Evolutionary conservation across 2,113 vertebrate genomes (phyloP).

Genomic region (Labrus mixtus): DNA sequence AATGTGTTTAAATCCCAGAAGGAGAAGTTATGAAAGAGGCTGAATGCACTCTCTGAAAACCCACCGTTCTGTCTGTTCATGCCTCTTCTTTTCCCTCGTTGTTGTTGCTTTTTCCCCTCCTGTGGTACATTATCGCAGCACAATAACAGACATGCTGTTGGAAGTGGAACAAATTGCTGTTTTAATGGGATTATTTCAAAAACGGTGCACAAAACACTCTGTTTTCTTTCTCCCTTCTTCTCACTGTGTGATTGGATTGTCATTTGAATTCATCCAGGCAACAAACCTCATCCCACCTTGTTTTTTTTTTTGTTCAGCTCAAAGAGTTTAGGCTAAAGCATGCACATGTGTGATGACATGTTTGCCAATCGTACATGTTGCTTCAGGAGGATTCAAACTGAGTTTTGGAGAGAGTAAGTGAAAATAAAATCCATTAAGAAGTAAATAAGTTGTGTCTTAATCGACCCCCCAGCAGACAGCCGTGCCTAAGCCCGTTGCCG

Average conservation of each 20-base stretch:
- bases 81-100: conserved; percentile 27
- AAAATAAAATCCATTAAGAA: conserved; percentile 68
- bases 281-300: conserved; percentile 46
- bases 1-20: too few species aligned
- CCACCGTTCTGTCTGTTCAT: background rate
- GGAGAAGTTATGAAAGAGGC: too few species aligned
- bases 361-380: background rate
- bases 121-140: conserved; percentile 49
- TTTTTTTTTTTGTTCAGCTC: conserved; percentile 22
- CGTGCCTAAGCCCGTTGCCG: conserved; percentile 70
- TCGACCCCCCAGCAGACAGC: conserved; percentile 66
- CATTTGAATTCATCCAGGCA: conserved; percentile 63
- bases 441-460: conserved; percentile 66
- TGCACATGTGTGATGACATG: background rate
- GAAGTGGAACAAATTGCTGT: conserved; percentile 73
- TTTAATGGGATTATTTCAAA: conserved; percentile 80
- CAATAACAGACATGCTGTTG: conserved; percentile 64
- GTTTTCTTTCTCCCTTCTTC: background rate
- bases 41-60: background rate
- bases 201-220: conserved; percentile 12
- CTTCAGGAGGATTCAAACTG: conserved; percentile 36
- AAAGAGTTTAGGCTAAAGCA: conserved; percentile 1
- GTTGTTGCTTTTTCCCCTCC: conserved; percentile 3
- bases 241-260: conserved; percentile 35
- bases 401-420: conserved; percentile 39